phyloP scores from a whole-genome alignment of 2,888 invertebrate genomes.

The Melipona bicolor region DNA sequence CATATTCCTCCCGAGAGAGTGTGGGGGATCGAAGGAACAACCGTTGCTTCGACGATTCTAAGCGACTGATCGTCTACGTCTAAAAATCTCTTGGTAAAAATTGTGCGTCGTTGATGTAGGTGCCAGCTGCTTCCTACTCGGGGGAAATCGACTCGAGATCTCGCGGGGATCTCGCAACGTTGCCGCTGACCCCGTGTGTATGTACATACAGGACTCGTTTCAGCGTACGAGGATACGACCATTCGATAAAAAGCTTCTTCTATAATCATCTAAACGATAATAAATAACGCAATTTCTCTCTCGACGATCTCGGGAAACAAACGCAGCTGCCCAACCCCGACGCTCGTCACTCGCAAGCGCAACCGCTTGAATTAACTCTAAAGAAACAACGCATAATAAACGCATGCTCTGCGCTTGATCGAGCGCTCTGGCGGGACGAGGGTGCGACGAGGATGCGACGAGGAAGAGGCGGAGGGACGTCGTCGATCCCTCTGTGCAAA shows the following conservation, averaged over 20 bases:
- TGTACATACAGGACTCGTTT: conserved; percentile 6
- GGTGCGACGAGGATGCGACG: neutral
- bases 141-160: neutral
- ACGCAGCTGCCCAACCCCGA: neutral
- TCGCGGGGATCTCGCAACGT: neutral
- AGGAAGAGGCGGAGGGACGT: conserved; percentile 12
- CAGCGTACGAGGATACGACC: conserved; percentile 11
- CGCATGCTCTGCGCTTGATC: neutral
- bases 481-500: neutral
- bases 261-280: conserved; percentile 1
- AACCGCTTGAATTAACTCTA: neutral
- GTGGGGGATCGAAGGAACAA: conserved; percentile 49
- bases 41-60: conserved; percentile 56
- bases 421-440: neutral
- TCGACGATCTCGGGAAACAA: conserved; percentile 16
- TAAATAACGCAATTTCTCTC: neutral
- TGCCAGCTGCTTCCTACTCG: neutral
- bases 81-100: conserved; percentile 33
- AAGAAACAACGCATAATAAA: neutral
- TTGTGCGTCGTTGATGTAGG: conserved; percentile 48
- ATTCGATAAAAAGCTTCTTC: neutral
- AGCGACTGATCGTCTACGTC: conserved; percentile 42
- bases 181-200: neutral
- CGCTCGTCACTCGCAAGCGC: neutral
- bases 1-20: conserved; percentile 59